Percentiles rank a stretch among this genome's conserved stretches.
These are phyloP conservation scores for Antechinus stuartii DNA, from an alignment of 2,113 vertebrate genomes.

Conservation along the genomic window DNA sequence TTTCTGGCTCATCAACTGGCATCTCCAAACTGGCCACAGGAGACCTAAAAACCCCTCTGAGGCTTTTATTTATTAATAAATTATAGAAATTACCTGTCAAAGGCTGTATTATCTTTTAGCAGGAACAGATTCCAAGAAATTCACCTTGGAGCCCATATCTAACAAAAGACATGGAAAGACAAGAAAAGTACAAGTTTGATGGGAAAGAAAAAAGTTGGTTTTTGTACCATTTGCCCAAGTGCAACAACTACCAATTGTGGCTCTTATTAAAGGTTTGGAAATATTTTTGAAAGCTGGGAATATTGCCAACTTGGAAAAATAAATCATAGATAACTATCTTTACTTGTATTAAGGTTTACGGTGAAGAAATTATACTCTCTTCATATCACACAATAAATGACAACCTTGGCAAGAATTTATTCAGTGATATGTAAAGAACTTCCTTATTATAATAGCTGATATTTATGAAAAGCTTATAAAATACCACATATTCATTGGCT, in stretches of 20 bases:
- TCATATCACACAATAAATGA: not conserved
- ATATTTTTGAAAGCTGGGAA: not conserved
- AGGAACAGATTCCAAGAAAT: conserved; percentile 29
- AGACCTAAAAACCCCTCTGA: conserved; percentile 58
- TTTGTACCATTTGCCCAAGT: not conserved
- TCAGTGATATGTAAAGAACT: not conserved
- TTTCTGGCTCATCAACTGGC: conserved; percentile 67
- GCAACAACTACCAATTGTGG: not conserved
- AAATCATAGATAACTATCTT: not conserved
- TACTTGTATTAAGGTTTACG: not conserved
- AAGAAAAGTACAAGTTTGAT: not conserved
- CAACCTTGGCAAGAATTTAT: not conserved
- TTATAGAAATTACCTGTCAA: conserved; percentile 66
- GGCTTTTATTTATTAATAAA: conserved; percentile 51
- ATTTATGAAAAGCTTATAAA: not conserved
- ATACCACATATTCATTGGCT: not conserved
- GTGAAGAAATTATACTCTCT: not conserved
- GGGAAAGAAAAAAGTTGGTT: not conserved
- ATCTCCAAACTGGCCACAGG: conserved; percentile 55
- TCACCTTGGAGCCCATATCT: conserved; percentile 16
- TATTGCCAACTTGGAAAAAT: not conserved
- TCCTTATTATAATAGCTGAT: not conserved
- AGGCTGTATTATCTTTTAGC: conserved; percentile 62
- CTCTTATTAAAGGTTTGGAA: not conserved
- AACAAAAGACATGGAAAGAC: conserved; percentile 46